Conservation (phyloP, 2,113 vertebrate genomes). For the Actinemys pallida region DNA sequence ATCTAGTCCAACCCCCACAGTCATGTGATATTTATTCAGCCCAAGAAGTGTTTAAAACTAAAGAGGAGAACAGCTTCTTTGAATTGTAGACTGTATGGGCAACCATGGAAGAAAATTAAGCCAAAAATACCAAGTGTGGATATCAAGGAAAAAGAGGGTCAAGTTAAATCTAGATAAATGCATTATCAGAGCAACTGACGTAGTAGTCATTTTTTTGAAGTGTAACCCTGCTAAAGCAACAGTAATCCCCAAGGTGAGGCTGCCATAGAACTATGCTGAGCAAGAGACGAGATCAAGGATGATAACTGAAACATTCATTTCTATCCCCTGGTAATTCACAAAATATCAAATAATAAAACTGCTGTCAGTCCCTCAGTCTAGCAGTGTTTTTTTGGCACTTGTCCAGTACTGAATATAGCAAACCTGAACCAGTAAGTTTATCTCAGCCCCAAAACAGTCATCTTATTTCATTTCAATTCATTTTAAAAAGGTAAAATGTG, state of each 20-base stretch:
- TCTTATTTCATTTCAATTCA: accelerated
- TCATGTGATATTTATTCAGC: background rate
- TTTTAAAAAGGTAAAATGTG: background rate
- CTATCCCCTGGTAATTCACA: background rate
- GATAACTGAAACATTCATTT: background rate
- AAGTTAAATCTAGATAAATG: background rate
- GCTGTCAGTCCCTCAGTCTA: background rate
- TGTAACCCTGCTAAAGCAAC: background rate
- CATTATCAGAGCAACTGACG: background rate
- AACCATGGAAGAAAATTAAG: background rate
- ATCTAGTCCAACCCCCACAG: too few species aligned
- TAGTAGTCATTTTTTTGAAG: background rate
- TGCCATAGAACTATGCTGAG: background rate
- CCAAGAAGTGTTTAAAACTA: background rate
- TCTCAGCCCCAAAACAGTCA: too few species aligned
- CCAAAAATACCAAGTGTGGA: background rate
- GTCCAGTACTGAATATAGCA: background rate
- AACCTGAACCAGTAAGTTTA: accelerated
- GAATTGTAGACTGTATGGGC: background rate
- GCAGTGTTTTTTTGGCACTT: background rate
- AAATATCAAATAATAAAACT: background rate
- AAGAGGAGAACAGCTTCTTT: background rate
- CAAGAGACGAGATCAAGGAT: background rate
- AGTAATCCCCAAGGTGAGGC: background rate
- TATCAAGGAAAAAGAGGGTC: background rate